A percentile compares a stretch with the other conserved stretches of the same genome.
These are phyloP conservation scores for Ranitomeya imitator DNA, from an alignment of 2,113 vertebrate species.

Conservation along the genomic window DNA sequence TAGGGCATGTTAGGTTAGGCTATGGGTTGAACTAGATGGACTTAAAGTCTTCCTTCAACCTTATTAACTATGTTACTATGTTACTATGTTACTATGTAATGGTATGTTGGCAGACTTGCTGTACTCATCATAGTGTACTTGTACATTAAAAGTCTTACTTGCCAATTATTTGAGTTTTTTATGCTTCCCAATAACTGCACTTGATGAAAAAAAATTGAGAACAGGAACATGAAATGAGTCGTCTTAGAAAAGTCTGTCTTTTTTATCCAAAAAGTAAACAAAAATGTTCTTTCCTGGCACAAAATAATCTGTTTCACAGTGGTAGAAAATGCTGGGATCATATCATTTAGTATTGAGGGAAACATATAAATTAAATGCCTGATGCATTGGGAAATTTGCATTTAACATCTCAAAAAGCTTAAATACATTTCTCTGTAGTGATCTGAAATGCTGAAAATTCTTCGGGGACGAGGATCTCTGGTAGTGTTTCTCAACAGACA, in stretches of 20 bases:
- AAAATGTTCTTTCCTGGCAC: background rate
- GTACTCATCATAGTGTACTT: background rate
- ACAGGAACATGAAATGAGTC: background rate
- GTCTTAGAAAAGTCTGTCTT: background rate
- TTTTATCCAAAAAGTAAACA: background rate
- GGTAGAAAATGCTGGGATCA: constrained; percentile 19
- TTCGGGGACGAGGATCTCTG: constrained; percentile 9
- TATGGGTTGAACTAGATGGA: no score
- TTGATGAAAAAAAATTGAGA: background rate
- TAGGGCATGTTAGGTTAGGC: no score
- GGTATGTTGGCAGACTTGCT: background rate
- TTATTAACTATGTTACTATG: no score
- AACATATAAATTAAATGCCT: constrained; percentile 51
- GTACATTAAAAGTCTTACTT: background rate
- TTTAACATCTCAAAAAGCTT: constrained; percentile 14
- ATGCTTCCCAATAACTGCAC: background rate
- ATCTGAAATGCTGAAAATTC: constrained; percentile 26
- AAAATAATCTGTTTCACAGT: constrained; percentile 26
- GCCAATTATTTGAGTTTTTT: background rate
- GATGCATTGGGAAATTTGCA: constrained; percentile 37
- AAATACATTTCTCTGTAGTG: constrained; percentile 3
- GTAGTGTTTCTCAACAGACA: constrained; percentile 33
- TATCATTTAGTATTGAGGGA: constrained; percentile 28
- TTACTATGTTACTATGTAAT: background rate
- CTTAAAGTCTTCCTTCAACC: no score